These are phyloP conservation scores for Trichonephila inaurata DNA, from an alignment of 1,140 invertebrate species.

Conservation along the genomic window DNA sequence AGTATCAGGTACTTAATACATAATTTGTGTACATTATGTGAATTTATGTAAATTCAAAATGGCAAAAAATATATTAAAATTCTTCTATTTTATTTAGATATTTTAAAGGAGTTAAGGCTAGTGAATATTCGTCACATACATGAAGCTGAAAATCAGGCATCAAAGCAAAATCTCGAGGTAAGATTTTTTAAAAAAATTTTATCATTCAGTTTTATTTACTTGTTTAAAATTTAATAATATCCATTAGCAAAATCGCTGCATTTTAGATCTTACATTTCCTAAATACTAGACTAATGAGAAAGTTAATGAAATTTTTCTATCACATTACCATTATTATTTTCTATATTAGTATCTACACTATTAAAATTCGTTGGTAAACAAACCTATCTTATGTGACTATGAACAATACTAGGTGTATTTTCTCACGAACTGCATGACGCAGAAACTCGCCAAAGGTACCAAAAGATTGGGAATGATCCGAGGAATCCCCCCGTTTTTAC, in stretches of 20 bases:
- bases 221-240: too few species aligned
- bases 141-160: constrained; percentile 92
- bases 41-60: background rate
- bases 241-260: background rate
- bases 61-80: constrained; percentile 35
- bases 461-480: too few species aligned
- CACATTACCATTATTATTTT: too few species aligned
- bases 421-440: too few species aligned
- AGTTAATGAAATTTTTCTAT: too few species aligned
- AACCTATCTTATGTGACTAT: too few species aligned
- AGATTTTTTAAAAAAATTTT: constrained; percentile 76
- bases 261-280: background rate
- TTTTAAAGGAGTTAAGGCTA: constrained; percentile 88
- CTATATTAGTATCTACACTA: too few species aligned
- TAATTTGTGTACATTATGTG: background rate
- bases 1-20: constrained; percentile 86
- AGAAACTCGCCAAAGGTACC: too few species aligned
- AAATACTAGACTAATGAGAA: background rate
- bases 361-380: too few species aligned
- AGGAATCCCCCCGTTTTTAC: too few species aligned
- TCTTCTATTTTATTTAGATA: constrained; percentile 79
- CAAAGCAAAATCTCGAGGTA: constrained; percentile 92
- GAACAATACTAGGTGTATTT: too few species aligned
- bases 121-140: constrained; percentile 93
- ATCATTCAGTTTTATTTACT: background rate